These are phyloP conservation scores for Daboia siamensis DNA, from an alignment of 2,113 vertebrate species.

Conservation along the genomic window DNA sequence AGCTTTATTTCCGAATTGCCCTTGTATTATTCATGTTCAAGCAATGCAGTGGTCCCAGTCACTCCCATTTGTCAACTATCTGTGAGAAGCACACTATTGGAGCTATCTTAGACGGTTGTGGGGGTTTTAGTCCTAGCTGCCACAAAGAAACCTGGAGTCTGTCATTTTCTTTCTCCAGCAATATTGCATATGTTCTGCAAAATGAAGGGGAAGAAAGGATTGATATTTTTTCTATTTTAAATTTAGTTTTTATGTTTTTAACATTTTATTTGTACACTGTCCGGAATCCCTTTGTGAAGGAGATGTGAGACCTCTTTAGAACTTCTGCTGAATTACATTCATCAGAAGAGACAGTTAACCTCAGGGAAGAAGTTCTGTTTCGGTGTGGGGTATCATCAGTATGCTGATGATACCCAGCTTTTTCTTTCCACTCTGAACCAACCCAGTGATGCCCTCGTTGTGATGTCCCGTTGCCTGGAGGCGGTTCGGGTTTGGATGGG, in stretches of 20 bases:
- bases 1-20: too few species aligned
- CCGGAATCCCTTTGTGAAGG: too few species aligned
- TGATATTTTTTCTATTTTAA: neutral
- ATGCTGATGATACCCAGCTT: too few species aligned
- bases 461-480: too few species aligned
- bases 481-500: too few species aligned
- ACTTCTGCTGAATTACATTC: neutral
- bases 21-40: neutral
- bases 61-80: neutral
- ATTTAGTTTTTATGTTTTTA: too few species aligned
- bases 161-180: neutral
- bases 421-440: too few species aligned
- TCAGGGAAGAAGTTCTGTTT: neutral
- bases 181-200: neutral
- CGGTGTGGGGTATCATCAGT: too few species aligned
- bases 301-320: neutral
- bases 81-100: neutral
- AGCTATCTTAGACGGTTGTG: neutral
- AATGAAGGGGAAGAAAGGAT: neutral
- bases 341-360: neutral
- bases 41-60: neutral
- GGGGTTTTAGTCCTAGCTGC: neutral
- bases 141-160: neutral
- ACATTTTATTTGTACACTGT: too few species aligned
- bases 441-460: too few species aligned